These are phyloP conservation scores for Clavelina lepadiformis DNA, from an alignment of 23 tunicate species.

Conservation along the genomic window DNA sequence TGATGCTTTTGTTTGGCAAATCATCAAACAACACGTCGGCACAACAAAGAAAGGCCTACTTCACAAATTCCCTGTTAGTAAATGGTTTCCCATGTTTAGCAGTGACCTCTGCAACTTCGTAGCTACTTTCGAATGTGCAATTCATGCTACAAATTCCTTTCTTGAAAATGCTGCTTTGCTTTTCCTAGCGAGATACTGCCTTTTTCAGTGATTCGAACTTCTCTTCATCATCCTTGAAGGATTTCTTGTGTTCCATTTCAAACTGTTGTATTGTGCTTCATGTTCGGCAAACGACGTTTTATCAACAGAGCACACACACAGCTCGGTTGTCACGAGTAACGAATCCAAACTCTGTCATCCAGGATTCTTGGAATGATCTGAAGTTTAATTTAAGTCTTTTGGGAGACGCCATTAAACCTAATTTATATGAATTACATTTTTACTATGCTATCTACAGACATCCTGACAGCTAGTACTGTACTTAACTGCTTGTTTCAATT, in stretches of 20 bases:
- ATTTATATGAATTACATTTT: no score
- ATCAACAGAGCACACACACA: slow-evolving; percentile 18
- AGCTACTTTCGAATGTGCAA: slow-evolving; percentile 18
- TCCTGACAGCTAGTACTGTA: no score
- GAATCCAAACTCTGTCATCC: slow-evolving; percentile 22
- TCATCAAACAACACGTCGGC: slow-evolving; percentile 30
- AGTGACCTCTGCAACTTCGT: slow-evolving; percentile 25
- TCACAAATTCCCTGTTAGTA: slow-evolving; percentile 20
- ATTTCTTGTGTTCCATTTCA: slow-evolving; percentile 22
- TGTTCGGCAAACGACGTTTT: slow-evolving; percentile 23
- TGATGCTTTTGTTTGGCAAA: slow-evolving; percentile 20
- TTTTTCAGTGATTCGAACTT: slow-evolving; percentile 25
- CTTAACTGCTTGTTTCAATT: no score
- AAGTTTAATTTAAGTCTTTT: slow-evolving; percentile 10
- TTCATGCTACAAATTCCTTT: slow-evolving; percentile 26
- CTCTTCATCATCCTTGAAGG: slow-evolving; percentile 33
- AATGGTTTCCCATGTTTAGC: slow-evolving; percentile 26
- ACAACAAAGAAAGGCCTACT: slow-evolving; percentile 18
- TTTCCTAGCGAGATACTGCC: slow-evolving; percentile 20
- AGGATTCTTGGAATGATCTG: slow-evolving; percentile 17
- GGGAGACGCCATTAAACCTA: slow-evolving; percentile 2
- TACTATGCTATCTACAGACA: no score
- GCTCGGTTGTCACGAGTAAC: slow-evolving; percentile 12
- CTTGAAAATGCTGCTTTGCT: slow-evolving; percentile 35
- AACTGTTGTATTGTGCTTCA: slow-evolving; percentile 3